A percentile compares a stretch with the other conserved stretches of the same genome.
Conservation (phyloP, 1,140 invertebrate genomes). For the Planococcus citri region DNA sequence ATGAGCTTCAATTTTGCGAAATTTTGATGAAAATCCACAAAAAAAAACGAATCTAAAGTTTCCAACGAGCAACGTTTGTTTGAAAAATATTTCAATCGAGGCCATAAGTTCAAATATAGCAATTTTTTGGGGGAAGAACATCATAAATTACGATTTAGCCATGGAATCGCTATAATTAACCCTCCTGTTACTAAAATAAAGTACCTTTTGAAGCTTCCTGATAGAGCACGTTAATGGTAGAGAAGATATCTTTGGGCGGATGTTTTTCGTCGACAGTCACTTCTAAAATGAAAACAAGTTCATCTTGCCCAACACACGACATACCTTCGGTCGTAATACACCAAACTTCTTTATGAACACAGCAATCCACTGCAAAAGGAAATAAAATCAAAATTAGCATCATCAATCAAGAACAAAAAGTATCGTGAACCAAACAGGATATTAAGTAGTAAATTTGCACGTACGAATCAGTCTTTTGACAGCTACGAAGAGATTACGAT, state of each 20-base stretch:
- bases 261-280: conserved; percentile 50
- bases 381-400: conserved; percentile 19
- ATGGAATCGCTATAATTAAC: too few species aligned
- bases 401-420: background rate
- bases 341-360: conserved; percentile 65
- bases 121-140: too few species aligned
- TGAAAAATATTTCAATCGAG: too few species aligned
- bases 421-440: conserved; percentile 14
- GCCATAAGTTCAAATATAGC: too few species aligned
- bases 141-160: too few species aligned
- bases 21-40: too few species aligned
- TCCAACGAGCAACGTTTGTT: too few species aligned
- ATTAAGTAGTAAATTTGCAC: background rate
- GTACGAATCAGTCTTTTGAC: conserved; percentile 46
- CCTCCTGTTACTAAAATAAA: background rate
- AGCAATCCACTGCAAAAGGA: conserved; percentile 58
- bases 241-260: conserved; percentile 64
- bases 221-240: conserved; percentile 61
- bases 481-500: conserved; percentile 61
- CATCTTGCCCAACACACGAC: conserved; percentile 71
- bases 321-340: conserved; percentile 68
- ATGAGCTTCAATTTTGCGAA: too few species aligned
- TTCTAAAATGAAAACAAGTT: conserved; percentile 68
- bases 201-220: conserved; percentile 62
- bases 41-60: too few species aligned